phyloP scores from a whole-genome alignment of 1,140 invertebrate species.

The Pachyrhynchus sulphureomaculatus region DNA sequence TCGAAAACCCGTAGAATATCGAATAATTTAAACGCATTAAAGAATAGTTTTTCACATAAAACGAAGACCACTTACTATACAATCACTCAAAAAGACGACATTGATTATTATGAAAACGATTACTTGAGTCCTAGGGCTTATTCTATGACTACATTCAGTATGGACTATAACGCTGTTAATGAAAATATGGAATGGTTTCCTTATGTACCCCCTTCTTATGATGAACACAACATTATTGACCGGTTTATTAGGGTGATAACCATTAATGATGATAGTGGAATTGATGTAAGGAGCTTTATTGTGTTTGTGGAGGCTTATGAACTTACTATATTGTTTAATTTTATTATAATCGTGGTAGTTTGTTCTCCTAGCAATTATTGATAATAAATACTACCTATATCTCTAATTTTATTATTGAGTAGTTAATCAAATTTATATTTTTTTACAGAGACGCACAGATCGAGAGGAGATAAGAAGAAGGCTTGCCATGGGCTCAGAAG shows the following conservation, averaged over 20 bases:
- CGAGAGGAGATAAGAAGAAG: constrained; percentile 87
- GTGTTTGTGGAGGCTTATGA: constrained; percentile 2
- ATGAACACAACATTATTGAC: constrained; percentile 63
- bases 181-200: constrained; percentile 53
- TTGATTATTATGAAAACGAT: constrained; percentile 46
- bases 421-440: constrained; percentile 31
- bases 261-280: constrained; percentile 52
- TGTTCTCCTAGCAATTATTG: too few species aligned
- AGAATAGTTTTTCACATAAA: constrained; percentile 46
- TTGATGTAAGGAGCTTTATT: constrained; percentile 48
- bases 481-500: constrained; percentile 83
- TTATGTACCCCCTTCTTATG: constrained; percentile 48
- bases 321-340: neutral
- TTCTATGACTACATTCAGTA: constrained; percentile 45
- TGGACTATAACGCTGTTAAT: constrained; percentile 52
- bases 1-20: constrained; percentile 47
- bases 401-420: too few species aligned
- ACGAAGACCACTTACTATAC: constrained; percentile 48
- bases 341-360: constrained; percentile 18
- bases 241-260: constrained; percentile 66
- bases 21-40: constrained; percentile 47
- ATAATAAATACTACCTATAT: too few species aligned
- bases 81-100: constrained; percentile 39
- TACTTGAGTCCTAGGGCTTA: constrained; percentile 49
- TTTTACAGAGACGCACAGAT: constrained; percentile 80